Base-by-base conservation (phyloP, 2,888 invertebrate species). In the Eupithecia exiguata region DNA sequence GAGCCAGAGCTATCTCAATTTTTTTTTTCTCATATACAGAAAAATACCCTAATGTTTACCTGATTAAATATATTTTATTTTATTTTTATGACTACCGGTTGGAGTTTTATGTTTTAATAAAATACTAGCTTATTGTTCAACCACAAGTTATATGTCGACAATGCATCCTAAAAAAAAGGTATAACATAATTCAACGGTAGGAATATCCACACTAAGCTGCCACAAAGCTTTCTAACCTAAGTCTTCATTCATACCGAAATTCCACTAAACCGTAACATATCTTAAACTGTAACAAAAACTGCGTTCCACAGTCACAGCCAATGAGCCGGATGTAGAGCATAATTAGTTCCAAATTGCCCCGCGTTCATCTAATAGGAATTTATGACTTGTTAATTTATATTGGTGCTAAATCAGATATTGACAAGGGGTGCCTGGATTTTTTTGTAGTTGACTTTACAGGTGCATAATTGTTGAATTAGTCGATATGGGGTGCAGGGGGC, bases 261-360 rank as follows among this genome's bases (percentile, higher is more conserved):
- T 85, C 80, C 81, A 83, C 85, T 87, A 86, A 89, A 88, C 87
- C 90, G 89, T 89, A 89, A 87, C 88, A 87, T 87, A 88, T 89
- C 88, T 87, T 67, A 86, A 75, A 77, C 46, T 80, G 79, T 73
- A 77, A 83, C 84, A 90, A 89, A 86, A 79, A 77, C 78, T 74
- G 82, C 81, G 87, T 88, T 86, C 86, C 88, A 83, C 86, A 88
- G 82, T 90, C 90, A 91, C 92, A 90, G 86, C 84, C 90, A 92
- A 91, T 91, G 92, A 90, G 89, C 90, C 93, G 93, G 93, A 94
- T 92, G 92, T 88, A 85, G 81, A 75, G 80, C 88, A 89, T 91
- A 93, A 93, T 93, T 93, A 91, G 90, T 89, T 87, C 86, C 80
- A 88, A 92, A 92, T 92, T 92, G 89, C 87, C 86, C 80, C 90